These are phyloP conservation scores for Oligia strigilis DNA, from an alignment of 2,888 invertebrate genomes.

Conservation along the genomic window DNA sequence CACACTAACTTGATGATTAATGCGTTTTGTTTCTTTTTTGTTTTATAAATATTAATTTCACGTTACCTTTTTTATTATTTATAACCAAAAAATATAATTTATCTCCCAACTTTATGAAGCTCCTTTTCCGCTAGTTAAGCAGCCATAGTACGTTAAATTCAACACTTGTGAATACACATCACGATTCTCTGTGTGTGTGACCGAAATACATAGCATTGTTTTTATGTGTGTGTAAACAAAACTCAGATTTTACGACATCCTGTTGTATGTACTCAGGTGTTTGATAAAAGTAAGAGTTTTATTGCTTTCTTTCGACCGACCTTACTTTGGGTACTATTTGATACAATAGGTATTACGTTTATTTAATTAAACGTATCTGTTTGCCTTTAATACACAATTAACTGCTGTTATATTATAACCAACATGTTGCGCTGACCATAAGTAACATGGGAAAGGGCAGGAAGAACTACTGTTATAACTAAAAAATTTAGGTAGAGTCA, in stretches of 20 bases:
- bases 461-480: neutral
- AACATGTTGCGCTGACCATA: neutral
- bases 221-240: slow-evolving; percentile 39
- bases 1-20: slow-evolving; percentile 6
- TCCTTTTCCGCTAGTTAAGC: slow-evolving; percentile 23
- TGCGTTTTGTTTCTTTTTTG: neutral
- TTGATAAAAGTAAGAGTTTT: slow-evolving; percentile 61
- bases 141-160: slow-evolving; percentile 6
- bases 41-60: slow-evolving; percentile 35
- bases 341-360: neutral
- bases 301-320: slow-evolving; percentile 4
- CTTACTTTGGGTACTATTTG: slow-evolving; percentile 1
- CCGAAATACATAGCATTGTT: slow-evolving; percentile 22
- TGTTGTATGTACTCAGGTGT: slow-evolving; percentile 33
- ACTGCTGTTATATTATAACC: neutral
- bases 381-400: neutral
- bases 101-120: slow-evolving; percentile 18
- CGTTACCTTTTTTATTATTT: slow-evolving; percentile 33
- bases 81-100: slow-evolving; percentile 33
- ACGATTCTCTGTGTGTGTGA: slow-evolving; percentile 39
- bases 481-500: neutral
- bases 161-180: slow-evolving; percentile 35
- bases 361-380: neutral
- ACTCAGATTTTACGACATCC: slow-evolving; percentile 58
- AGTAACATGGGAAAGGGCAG: neutral